These are phyloP conservation scores for Limonius californicus DNA, from an alignment of 1,140 invertebrate species.

Conservation along the genomic window DNA sequence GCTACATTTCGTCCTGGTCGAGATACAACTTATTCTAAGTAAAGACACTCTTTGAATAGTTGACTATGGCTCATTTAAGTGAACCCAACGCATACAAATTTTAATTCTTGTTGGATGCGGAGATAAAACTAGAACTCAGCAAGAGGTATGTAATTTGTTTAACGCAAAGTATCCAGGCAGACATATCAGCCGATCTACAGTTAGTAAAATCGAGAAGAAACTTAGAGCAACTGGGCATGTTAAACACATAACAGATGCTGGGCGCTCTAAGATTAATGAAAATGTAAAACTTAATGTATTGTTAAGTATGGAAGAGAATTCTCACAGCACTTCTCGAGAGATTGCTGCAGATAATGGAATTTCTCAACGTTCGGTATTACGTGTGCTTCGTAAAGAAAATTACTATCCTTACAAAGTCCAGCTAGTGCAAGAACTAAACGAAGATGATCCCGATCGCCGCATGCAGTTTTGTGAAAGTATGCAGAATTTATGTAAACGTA, in stretches of 20 bases:
- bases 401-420: not conserved
- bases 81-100: no score
- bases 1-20: no score
- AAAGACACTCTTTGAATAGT: no score
- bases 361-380: not conserved
- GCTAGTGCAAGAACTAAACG: no score
- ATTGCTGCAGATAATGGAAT: not conserved
- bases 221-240: not conserved
- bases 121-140: not conserved
- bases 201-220: not conserved
- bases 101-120: constrained; percentile 6
- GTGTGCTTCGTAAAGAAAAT: not conserved
- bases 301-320: not conserved
- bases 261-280: not conserved
- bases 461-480: not conserved
- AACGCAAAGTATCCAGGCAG: not conserved
- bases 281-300: not conserved
- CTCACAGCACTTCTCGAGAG: not conserved
- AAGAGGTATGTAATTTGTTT: constrained; percentile 2
- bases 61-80: constrained; percentile 1
- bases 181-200: not conserved
- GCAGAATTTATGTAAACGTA: not conserved
- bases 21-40: no score
- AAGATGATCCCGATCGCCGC: no score
- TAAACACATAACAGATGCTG: not conserved